A percentile compares a stretch with the other conserved stretches of the same genome.
These are phyloP conservation scores for Nesoenas mayeri DNA, from an alignment of 2,113 vertebrate species.

Conservation along the genomic window DNA sequence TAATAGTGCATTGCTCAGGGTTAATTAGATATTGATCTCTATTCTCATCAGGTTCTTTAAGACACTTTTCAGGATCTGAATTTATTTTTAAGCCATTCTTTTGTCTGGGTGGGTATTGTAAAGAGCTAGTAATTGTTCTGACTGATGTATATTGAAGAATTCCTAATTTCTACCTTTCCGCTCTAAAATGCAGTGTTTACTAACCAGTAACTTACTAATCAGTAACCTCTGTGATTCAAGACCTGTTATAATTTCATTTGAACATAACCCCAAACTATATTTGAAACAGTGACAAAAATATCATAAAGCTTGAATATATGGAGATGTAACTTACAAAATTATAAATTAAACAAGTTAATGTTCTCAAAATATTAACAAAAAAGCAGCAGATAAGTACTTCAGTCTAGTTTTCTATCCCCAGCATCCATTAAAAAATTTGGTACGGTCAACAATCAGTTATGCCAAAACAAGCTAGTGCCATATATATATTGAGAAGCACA, in stretches of 20 bases:
- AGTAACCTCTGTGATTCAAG: not conserved
- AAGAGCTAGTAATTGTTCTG: not conserved
- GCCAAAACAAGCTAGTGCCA: not conserved
- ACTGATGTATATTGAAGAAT: not conserved
- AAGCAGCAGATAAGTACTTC: not conserved
- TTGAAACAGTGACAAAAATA: not conserved
- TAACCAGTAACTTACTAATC: not conserved
- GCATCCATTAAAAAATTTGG: not conserved
- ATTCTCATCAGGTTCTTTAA: not conserved
- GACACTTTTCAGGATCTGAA: constrained; percentile 34
- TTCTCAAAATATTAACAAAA: not conserved
- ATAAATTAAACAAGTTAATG: not conserved
- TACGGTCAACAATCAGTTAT: not conserved
- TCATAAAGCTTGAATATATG: not conserved
- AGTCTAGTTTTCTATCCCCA: not conserved
- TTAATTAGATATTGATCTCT: constrained; percentile 59
- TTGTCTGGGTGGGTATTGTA: not conserved
- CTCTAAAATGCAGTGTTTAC: not conserved
- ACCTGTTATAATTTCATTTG: not conserved
- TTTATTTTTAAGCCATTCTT: not conserved
- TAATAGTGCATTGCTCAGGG: not conserved
- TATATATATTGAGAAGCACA: not conserved
- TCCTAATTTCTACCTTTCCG: not conserved
- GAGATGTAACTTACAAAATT: not conserved
- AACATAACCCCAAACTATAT: not conserved